Conservation (phyloP, 92 coral and sea anemone species). For the Zoanthus sociatus region DNA sequence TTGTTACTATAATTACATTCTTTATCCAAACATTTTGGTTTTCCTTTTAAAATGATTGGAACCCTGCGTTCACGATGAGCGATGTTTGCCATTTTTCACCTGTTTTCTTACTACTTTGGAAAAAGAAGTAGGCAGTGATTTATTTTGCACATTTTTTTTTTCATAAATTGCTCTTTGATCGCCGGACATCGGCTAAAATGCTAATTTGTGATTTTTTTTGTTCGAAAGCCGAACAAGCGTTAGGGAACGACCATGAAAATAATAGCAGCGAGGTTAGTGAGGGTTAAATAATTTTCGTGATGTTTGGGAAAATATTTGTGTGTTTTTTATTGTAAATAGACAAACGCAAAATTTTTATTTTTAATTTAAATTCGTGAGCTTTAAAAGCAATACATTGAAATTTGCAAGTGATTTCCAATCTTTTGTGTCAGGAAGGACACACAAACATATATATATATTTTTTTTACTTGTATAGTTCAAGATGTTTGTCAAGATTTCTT, state of each 20-base stretch:
- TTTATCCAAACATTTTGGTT: neutral
- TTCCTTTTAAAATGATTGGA: neutral
- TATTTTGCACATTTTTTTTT: constrained; percentile 6
- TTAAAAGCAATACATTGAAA: neutral
- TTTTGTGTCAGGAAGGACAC: neutral
- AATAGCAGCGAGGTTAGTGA: constrained; percentile 32
- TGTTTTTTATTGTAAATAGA: neutral
- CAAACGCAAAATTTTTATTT: neutral
- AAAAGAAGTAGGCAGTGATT: constrained; percentile 45
- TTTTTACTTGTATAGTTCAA: no score
- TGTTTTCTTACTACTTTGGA: constrained; percentile 58
- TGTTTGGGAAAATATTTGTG: neutral
- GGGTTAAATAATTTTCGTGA: neutral
- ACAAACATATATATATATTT: neutral
- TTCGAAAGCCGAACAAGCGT: constrained; percentile 38
- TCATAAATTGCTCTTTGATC: constrained; percentile 48
- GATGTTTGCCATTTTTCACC: constrained; percentile 72
- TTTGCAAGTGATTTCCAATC: constrained; percentile 14
- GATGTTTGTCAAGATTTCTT: neutral
- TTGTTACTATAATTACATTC: neutral
- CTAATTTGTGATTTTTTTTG: constrained; percentile 22
- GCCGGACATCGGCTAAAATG: constrained; percentile 24
- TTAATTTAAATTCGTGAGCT: neutral
- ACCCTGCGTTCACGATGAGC: constrained; percentile 19
- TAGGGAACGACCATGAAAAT: constrained; percentile 1